Evolutionary conservation across 2,797 vertebrate species (phyloP).

Genomic region (Pseudomugil tenellus): DNA sequence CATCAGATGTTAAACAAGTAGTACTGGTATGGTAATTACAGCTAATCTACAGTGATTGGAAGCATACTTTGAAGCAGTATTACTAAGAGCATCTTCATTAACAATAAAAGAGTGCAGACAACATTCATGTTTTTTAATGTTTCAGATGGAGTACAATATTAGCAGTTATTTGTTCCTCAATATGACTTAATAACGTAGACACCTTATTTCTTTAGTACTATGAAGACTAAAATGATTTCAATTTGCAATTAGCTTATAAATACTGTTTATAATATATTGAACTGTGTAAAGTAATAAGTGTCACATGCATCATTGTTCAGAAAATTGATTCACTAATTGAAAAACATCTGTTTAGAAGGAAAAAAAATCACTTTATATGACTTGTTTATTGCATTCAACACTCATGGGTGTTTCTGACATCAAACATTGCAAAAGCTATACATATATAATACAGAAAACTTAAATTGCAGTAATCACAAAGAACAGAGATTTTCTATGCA

Average conservation of each 20-base stretch:
- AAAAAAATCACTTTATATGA: conserved; percentile 4
- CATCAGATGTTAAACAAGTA: neutral
- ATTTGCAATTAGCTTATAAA: neutral
- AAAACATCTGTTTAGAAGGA: neutral
- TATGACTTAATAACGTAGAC: neutral
- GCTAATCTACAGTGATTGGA: conserved; percentile 6
- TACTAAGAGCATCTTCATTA: neutral
- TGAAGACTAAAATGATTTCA: neutral
- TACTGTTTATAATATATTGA: neutral
- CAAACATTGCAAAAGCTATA: conserved; percentile 3
- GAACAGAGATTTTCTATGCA: neutral
- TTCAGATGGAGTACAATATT: neutral
- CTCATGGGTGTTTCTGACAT: conserved; percentile 14
- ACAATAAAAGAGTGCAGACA: neutral
- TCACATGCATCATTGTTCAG: neutral
- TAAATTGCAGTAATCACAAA: conserved; percentile 12
- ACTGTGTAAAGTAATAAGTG: neutral
- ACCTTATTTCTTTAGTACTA: neutral
- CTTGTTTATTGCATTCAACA: neutral
- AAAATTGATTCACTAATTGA: neutral
- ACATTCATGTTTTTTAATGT: neutral
- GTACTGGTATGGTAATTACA: conserved; percentile 5
- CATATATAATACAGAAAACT: conserved; percentile 24
- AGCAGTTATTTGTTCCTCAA: neutral
- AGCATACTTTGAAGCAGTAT: neutral